Conservation (phyloP, 1,140 invertebrate genomes). For the Hirudo medicinalis region DNA sequence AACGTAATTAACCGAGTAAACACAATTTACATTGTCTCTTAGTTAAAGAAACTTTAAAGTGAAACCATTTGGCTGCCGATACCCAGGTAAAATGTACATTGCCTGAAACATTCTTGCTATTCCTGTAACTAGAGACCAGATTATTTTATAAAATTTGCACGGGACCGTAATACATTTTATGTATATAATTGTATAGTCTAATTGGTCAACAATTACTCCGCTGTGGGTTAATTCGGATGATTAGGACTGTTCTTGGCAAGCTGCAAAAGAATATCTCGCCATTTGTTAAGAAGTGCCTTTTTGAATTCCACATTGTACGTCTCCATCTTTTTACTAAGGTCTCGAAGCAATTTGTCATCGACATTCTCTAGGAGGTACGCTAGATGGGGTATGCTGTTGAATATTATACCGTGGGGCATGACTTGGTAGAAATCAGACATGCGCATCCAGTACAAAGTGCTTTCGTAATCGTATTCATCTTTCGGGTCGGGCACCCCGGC, state of each 20-base stretch:
- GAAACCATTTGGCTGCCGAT: no score
- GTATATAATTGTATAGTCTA: no score
- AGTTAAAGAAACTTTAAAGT: no score
- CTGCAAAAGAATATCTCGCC: not conserved
- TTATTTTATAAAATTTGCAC: no score
- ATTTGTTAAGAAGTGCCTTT: not conserved
- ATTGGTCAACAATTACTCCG: no score
- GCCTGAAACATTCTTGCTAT: no score
- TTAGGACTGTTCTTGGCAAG: constrained; percentile 9
- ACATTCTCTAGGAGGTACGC: constrained; percentile 1
- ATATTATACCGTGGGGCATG: constrained; percentile 10
- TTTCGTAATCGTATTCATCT: constrained; percentile 13
- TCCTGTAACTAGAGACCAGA: no score
- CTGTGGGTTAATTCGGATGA: not conserved
- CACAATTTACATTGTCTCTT: no score
- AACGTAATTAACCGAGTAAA: no score
- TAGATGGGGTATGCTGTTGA: constrained; percentile 8
- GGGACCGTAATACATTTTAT: no score
- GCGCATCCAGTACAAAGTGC: constrained; percentile 10
- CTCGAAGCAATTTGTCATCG: not conserved
- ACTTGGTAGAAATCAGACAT: constrained; percentile 15
- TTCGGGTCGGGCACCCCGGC: constrained; percentile 20
- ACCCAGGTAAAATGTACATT: no score
- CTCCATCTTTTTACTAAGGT: constrained; percentile 4
- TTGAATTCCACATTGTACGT: constrained; percentile 8